These are phyloP conservation scores for Panthera leo DNA, from an alignment of 2,113 vertebrate species.

Conservation along the genomic window DNA sequence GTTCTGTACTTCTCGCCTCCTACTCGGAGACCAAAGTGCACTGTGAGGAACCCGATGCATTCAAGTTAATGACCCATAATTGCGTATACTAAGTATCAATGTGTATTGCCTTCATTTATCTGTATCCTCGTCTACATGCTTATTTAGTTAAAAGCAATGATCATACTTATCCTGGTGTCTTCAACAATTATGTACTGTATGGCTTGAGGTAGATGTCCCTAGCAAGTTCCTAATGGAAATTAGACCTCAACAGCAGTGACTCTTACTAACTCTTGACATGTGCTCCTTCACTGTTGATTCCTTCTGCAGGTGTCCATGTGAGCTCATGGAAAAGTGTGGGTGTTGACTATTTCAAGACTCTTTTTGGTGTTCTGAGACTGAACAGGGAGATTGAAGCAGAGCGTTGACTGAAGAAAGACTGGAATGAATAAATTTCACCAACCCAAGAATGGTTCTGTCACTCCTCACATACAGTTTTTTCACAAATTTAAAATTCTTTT, in stretches of 20 bases:
- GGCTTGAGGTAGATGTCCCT: background rate
- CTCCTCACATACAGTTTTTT: background rate
- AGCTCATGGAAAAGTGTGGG: background rate
- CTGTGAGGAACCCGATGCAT: background rate
- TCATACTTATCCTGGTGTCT: background rate
- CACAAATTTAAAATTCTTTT: background rate
- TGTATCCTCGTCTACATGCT: background rate
- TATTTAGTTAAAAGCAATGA: background rate
- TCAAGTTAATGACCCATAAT: background rate
- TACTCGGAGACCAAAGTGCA: background rate
- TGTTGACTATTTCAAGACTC: background rate
- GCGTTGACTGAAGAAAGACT: background rate
- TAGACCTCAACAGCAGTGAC: background rate
- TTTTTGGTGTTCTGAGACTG: background rate
- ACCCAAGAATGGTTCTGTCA: background rate
- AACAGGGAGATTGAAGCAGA: background rate
- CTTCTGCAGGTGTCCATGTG: background rate
- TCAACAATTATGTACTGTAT: background rate
- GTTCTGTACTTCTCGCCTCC: background rate
- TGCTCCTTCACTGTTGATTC: background rate
- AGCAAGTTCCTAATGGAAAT: background rate
- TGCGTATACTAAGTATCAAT: background rate
- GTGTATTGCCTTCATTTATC: background rate
- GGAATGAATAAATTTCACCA: background rate
- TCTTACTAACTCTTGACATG: background rate